Conservation (phyloP, 2,797 vertebrate genomes). For the Caiman crocodilus region DNA sequence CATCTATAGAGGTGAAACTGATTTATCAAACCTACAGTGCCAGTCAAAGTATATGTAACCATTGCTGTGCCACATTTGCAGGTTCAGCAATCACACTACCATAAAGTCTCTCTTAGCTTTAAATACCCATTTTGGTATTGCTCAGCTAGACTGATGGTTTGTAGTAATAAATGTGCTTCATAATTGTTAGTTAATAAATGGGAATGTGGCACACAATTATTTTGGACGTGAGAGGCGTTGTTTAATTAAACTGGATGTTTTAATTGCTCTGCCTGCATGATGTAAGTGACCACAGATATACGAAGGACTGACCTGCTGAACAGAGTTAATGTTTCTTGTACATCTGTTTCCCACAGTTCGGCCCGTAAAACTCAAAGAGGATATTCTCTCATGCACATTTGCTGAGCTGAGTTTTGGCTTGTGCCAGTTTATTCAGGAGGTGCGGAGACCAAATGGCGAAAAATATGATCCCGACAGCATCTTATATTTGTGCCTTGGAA, state of each 20-base stretch:
- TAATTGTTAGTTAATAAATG: background rate
- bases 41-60: rapidly evolving
- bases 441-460: slow-evolving; percentile 92
- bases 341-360: slow-evolving; percentile 81
- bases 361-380: slow-evolving; percentile 91
- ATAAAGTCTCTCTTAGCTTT: background rate
- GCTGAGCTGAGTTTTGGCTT: slow-evolving; percentile 95
- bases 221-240: background rate
- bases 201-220: background rate
- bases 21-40: background rate
- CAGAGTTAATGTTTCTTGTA: background rate
- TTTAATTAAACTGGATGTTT: background rate
- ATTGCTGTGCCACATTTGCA: background rate
- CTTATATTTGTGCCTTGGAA: slow-evolving; percentile 98
- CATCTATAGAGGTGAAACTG: slow-evolving; percentile 40
- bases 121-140: background rate
- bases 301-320: background rate
- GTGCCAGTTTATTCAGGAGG: slow-evolving; percentile 93
- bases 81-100: background rate
- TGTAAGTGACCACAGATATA: background rate
- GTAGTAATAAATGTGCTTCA: background rate
- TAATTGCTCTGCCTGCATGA: background rate
- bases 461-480: slow-evolving; percentile 93
- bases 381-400: slow-evolving; percentile 92
- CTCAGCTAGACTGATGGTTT: background rate